Conservation (phyloP, 2,888 invertebrate genomes). For the Ferdinandea cuprea region DNA sequence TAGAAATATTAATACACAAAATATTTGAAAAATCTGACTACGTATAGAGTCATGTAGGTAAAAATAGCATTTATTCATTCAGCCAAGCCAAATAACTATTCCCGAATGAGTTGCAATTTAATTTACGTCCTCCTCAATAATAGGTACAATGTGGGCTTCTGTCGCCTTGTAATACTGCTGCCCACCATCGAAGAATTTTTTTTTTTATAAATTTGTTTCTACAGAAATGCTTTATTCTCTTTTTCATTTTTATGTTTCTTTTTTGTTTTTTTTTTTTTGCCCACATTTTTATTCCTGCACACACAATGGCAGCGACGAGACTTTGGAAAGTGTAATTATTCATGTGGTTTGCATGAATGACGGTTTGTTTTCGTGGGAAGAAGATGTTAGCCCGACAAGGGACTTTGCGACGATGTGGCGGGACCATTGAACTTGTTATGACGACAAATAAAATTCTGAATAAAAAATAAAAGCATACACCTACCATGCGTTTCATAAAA, state of each 20-base stretch:
- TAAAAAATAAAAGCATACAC: slow-evolving; percentile 1
- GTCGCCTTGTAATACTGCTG: no score
- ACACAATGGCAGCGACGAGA: slow-evolving; percentile 41
- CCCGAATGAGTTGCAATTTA: no score
- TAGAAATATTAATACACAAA: no score
- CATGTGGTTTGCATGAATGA: slow-evolving; percentile 47
- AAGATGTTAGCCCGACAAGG: slow-evolving; percentile 17
- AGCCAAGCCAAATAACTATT: no score
- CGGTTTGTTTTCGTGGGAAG: slow-evolving; percentile 35
- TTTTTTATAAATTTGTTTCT: slow-evolving; percentile 2
- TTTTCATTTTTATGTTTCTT: slow-evolving; percentile 3
- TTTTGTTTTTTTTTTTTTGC: slow-evolving; percentile 1
- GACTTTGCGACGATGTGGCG: slow-evolving; percentile 2
- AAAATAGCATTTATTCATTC: no score
- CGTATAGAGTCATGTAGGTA: no score
- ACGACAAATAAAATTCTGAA: slow-evolving; percentile 11
- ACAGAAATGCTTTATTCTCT: no score
- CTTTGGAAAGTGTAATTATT: slow-evolving; percentile 62
- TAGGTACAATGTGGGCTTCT: no score
- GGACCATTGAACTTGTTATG: slow-evolving; percentile 51
- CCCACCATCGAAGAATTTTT: not conserved
- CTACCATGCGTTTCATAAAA: slow-evolving; percentile 35
- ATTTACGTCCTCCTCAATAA: no score
- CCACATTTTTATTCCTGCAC: slow-evolving; percentile 14
- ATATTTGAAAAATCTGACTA: no score